A percentile compares a stretch with the other conserved stretches of the same genome.
phyloP scores from a whole-genome alignment of 2,113 vertebrate species.

The Rhinopomastus cyanomelas region DNA sequence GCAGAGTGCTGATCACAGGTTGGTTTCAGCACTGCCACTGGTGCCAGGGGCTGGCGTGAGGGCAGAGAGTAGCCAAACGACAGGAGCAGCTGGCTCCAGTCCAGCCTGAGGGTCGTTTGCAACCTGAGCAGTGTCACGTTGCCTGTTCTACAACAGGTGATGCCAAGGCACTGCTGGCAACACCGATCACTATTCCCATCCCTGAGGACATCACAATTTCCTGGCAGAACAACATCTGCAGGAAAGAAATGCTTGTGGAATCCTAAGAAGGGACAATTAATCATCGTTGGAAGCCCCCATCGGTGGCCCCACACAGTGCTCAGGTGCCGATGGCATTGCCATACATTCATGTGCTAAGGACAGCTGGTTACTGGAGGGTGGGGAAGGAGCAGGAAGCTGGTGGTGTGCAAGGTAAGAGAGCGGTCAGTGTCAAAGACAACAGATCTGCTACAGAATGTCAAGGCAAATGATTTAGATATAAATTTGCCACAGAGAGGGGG shows the following conservation, averaged over 20 bases:
- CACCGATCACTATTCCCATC: background rate
- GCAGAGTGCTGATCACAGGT: background rate
- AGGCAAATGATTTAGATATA: background rate
- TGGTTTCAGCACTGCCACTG: background rate
- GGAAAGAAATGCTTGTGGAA: background rate
- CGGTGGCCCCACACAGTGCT: background rate
- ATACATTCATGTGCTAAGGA: accelerated
- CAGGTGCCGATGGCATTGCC: too few relatives aligned
- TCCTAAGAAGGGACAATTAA: background rate
- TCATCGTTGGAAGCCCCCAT: accelerated
- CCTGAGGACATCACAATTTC: background rate
- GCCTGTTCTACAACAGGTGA: background rate
- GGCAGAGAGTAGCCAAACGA: background rate
- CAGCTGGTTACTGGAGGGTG: background rate
- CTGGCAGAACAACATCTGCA: background rate
- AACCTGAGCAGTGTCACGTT: background rate
- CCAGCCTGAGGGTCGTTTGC: background rate
- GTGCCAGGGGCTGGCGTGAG: background rate
- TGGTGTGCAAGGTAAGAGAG: background rate
- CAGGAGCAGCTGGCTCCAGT: background rate
- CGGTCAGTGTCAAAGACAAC: background rate
- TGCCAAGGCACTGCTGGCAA: background rate
- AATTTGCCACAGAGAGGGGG: accelerated
- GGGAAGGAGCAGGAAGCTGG: background rate
- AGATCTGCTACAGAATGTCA: background rate